A percentile compares a stretch with the other conserved stretches of the same genome.
Conservation (phyloP, 2,888 invertebrate genomes). For the Homarus gammarus region DNA sequence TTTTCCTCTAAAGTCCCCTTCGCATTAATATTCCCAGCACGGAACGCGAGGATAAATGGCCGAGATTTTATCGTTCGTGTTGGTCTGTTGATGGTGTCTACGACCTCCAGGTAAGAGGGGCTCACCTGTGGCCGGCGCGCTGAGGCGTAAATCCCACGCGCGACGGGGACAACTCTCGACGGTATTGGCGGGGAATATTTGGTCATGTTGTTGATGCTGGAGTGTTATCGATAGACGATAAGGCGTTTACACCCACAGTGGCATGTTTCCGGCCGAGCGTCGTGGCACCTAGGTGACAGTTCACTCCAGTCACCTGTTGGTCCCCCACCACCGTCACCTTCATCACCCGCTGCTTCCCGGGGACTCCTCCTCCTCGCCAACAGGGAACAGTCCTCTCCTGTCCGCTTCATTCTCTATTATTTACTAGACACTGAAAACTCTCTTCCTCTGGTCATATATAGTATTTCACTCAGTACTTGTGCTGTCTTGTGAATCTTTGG, state of each 20-base stretch:
- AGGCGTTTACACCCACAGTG: background rate
- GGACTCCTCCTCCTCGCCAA: too few species aligned
- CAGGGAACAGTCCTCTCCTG: too few species aligned
- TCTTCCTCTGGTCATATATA: too few species aligned
- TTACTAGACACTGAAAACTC: too few species aligned
- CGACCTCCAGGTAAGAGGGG: constrained; percentile 24
- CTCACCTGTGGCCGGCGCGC: background rate
- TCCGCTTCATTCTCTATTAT: too few species aligned
- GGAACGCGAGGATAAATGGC: constrained; percentile 41
- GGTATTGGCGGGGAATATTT: background rate
- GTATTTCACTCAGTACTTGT: too few species aligned
- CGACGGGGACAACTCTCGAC: background rate
- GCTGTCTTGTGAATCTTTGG: too few species aligned
- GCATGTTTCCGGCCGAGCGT: too few species aligned
- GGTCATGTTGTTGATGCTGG: background rate
- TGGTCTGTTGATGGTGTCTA: constrained; percentile 47
- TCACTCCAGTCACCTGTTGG: too few species aligned
- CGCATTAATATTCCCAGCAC: background rate
- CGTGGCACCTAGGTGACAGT: too few species aligned
- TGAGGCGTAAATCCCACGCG: constrained; percentile 19
- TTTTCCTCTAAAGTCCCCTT: constrained; percentile 2
- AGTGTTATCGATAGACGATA: background rate
- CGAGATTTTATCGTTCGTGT: constrained; percentile 61
- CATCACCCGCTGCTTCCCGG: too few species aligned
- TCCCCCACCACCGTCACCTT: too few species aligned